A percentile compares a stretch with the other conserved stretches of the same genome.
These are phyloP conservation scores for Hyles lineata DNA, from an alignment of 2,888 invertebrate species.

Conservation along the genomic window DNA sequence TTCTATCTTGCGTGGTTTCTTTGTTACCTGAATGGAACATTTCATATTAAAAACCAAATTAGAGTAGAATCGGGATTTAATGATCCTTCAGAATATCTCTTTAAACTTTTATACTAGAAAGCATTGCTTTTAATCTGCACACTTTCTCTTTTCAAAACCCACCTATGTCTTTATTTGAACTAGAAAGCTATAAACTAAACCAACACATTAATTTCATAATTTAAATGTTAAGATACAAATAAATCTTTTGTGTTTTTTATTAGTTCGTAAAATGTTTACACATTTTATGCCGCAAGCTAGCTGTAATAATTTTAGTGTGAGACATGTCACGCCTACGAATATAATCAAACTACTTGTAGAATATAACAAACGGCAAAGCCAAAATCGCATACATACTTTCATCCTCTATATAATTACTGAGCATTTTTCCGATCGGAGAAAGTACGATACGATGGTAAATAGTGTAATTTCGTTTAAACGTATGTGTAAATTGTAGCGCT, in stretches of 20 bases:
- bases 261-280: conserved; percentile 24
- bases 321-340: conserved; percentile 23
- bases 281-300: neutral
- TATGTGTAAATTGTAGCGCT: conserved; percentile 33
- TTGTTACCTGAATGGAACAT: neutral
- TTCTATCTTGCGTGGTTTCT: conserved; percentile 1
- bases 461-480: conserved; percentile 48
- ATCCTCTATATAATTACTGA: conserved; percentile 60
- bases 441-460: conserved; percentile 56
- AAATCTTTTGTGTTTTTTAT: conserved; percentile 26
- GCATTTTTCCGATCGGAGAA: conserved; percentile 62
- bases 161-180: neutral
- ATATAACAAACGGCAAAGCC: conserved; percentile 44
- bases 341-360: conserved; percentile 21
- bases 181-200: conserved; percentile 13
- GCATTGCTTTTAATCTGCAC: neutral
- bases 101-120: neutral
- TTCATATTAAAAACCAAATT: neutral
- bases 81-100: too few species aligned
- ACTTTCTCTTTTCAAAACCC: neutral
- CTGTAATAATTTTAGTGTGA: conserved; percentile 26
- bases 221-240: conserved; percentile 10
- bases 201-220: conserved; percentile 13
- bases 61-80: neutral
- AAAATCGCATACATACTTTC: conserved; percentile 59